Evolutionary conservation across 2,113 vertebrate species (phyloP), one percentile per base, ranked within the genome.

Genomic region (Monopterus albus): DNA sequence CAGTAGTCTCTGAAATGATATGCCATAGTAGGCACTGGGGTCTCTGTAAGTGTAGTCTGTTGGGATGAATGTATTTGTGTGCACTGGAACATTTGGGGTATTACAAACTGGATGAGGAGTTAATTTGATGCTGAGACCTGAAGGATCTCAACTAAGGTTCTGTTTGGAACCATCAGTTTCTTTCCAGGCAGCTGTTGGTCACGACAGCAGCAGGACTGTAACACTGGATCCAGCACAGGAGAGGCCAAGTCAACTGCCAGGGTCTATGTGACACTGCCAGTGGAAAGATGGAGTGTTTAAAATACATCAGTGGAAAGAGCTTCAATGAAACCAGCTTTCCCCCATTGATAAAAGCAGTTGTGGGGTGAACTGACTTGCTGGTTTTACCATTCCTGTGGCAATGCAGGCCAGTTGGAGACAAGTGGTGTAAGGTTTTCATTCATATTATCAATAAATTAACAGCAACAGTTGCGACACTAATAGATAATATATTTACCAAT

Each of bases 181-280:
- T 85, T 72, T 86, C 79, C 82, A 79, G 81, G 70, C 87, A 89
- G 84, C 87, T 90, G 81, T 77, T 25, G 45, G 76, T 82, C 69
- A 64, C 82, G 81, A 87, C 75, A 80, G 75, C 62, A 68, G 73
- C 40, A 49, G 69, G 73, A 81, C 71, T 78, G 29, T 58, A 85
- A 73, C 38, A 40, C 75, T 90, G 74, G 78, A 83, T 86, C 75
- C 74, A 77, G 40, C 57, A 25, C 74, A 85, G 71, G 73, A 80
- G 82, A 74, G 78, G 78, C 65, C 50, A 60, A 78, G 69, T 80
- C 81, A 82, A 76, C 72, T 82, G 86, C 82, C 64, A 86, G 83
- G 71, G 75, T 85, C 79, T 83, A 43, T 49, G 56, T 75, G 81
- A 84, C 70, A 72, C 73, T 78, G 85, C 78, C 83, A 86, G 50